Evolutionary conservation across 2,888 invertebrate genomes (phyloP), one percentile per base, ranked within the genome.

Genomic region (Drosophila ezoana): DNA sequence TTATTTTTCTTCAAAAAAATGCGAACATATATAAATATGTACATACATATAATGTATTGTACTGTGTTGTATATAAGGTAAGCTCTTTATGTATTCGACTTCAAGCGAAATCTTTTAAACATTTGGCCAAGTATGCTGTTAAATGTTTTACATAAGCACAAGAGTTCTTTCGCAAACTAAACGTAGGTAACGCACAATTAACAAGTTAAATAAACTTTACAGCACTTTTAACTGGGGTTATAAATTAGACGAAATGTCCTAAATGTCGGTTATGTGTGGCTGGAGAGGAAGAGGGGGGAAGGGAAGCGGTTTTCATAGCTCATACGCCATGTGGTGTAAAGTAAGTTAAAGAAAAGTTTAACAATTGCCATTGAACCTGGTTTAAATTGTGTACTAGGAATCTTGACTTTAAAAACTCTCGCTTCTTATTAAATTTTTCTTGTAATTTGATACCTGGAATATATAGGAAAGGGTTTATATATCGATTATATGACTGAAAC

Each of bases 71-170:
- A 48, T 56, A 49, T 13, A 28, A 28, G 28, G 8, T 28, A 28
- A 28, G 28, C 28, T 28, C 8, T 43, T 45, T 38, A 38, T 60
- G 54, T 68, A 35, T 63, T 63, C 51, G 40, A 23, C 45, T 61
- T 68, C 37, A 49, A 41, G 60, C 51, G 20, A 60, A 76, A 61
- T 51, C 45, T 61, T 35, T 66, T 41, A 13, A 53, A 49, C 45
- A 33, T 52, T 48, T 33, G 48, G 41, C 16, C 41, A 43, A 66
- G 60, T 57, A 54, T 45, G 54, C 44, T 38, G 18, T 57, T 70
- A 53, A 76, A 77, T 77, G 62, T 40, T 62, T 59, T 61, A 52
- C 32, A 69, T 56, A 69, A 48, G 41, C 47, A 16, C n/a, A 9
- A 71, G 58, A 35, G 49, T 56, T 54, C 41, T 61, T 49, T 20